Evolutionary conservation across 2,888 invertebrate species (phyloP), one percentile per base, ranked within the genome.

Genomic region (Eupithecia vulgata): DNA sequence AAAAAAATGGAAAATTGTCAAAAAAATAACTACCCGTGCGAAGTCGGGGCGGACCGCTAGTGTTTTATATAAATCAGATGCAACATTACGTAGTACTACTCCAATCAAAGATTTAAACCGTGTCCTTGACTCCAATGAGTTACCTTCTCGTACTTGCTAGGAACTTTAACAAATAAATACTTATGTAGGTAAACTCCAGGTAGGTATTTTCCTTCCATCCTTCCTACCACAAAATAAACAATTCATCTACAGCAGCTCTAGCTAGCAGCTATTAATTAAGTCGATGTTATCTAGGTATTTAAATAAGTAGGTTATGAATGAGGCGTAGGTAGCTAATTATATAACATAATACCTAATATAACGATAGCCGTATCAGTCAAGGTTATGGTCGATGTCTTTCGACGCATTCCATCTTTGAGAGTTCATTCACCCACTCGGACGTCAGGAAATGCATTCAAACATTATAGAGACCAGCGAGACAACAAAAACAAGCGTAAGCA

Each of bases 351-450:
- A 30, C 30, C 30, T 30, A 30, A 30, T 30, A 30, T 8, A 25
- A 21, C 25, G 57, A 57, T 57, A 57, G 25, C 25, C 12, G 57
- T 64, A 64, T 64, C 64, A 64, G 35, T 64, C 64, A 64, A 66
- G 40, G 65, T 37, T 52, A 52, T 52, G 52, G 52, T 21, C 52
- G 52, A 52, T 52, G 52, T 52, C 21, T 52, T 12, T 52, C 52
- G 52, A 12, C 12, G 21, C 52, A 21, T 52, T 21, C 57, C 25
- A 57, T 25, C 25, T 25, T 25, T 57, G 52, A 25, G 12, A 57
- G 57, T 57, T 57, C 57, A 25, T 25, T 57, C 21, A 57, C 57
- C 13, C 57, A 21, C 57, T 25, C 57, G 8, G 21, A 52, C n/a
- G n/a, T 52, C n/a, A 52, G n/a, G n/a, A 21, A n/a, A 21, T 52